phyloP scores from a whole-genome alignment of 2,888 invertebrate species.

The Cataglyphis livida region DNA sequence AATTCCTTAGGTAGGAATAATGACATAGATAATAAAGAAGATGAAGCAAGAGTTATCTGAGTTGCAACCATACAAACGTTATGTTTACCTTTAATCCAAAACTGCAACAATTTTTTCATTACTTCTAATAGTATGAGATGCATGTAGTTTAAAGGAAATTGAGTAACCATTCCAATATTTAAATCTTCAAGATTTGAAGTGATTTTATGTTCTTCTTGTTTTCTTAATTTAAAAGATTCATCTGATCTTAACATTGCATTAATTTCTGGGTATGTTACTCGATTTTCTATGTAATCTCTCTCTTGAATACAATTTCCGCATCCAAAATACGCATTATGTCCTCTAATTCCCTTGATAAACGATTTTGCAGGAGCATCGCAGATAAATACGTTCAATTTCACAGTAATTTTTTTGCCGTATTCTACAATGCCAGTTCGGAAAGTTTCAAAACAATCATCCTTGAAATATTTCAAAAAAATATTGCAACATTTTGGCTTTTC shows the following conservation, averaged over 20 bases:
- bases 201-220: conserved; percentile 34
- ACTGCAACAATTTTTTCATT: no score
- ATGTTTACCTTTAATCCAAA: no score
- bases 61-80: conserved; percentile 10
- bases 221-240: conserved; percentile 48
- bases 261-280: conserved; percentile 36
- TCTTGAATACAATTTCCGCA: neutral
- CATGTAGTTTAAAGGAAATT: no score
- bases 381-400: conserved; percentile 7
- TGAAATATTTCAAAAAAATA: conserved; percentile 35
- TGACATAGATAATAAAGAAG: no score
- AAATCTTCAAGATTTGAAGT: conserved; percentile 46
- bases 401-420: conserved; percentile 8
- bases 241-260: conserved; percentile 40
- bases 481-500: conserved; percentile 33
- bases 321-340: conserved; percentile 29
- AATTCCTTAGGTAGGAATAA: no score
- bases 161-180: conserved; percentile 29
- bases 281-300: no score
- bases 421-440: neutral
- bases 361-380: conserved; percentile 38
- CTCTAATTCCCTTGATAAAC: conserved; percentile 14
- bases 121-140: no score
- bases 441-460: conserved; percentile 23
- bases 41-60: neutral